Evolutionary conservation across 1,140 invertebrate species (phyloP).

Genomic region (Anoplophora glabripennis): DNA sequence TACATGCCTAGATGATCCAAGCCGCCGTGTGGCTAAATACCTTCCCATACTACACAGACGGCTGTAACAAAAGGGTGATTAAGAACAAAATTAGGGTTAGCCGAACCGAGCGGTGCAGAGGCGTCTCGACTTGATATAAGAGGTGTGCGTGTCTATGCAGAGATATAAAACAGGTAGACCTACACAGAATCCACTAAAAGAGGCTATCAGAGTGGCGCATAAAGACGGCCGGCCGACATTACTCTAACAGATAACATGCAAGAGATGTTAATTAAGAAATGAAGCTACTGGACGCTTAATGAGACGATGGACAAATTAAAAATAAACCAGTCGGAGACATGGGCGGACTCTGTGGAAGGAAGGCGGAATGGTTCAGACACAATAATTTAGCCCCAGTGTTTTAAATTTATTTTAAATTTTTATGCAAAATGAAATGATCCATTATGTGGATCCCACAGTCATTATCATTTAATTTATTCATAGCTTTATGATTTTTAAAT

Average conservation of each 20-base stretch:
- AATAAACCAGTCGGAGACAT: constrained; percentile 12
- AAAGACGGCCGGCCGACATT: constrained; percentile 34
- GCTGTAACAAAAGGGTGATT: too few species aligned
- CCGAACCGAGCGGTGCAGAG: constrained; percentile 7
- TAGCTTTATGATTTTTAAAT: too few species aligned
- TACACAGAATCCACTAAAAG: constrained; percentile 37
- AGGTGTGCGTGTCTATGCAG: constrained; percentile 36
- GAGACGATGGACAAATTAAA: constrained; percentile 39
- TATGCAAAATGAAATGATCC: too few species aligned
- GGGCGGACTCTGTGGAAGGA: neutral
- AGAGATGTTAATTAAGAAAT: constrained; percentile 45
- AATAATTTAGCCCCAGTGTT: too few species aligned
- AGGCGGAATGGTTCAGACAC: too few species aligned
- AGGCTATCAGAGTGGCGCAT: constrained; percentile 33
- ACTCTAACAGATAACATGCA: constrained; percentile 37
- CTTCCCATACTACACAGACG: too few species aligned
- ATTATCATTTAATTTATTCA: too few species aligned
- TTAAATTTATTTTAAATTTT: too few species aligned
- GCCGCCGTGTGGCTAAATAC: too few species aligned
- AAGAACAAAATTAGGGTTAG: too few species aligned
- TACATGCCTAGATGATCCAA: too few species aligned
- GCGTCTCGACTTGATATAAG: constrained; percentile 11
- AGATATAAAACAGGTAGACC: constrained; percentile 39
- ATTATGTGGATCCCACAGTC: too few species aligned
- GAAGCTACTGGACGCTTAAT: constrained; percentile 41